Evolutionary conservation across 2,888 invertebrate species (phyloP).

Genomic region (Orchesellides sinensis): DNA sequence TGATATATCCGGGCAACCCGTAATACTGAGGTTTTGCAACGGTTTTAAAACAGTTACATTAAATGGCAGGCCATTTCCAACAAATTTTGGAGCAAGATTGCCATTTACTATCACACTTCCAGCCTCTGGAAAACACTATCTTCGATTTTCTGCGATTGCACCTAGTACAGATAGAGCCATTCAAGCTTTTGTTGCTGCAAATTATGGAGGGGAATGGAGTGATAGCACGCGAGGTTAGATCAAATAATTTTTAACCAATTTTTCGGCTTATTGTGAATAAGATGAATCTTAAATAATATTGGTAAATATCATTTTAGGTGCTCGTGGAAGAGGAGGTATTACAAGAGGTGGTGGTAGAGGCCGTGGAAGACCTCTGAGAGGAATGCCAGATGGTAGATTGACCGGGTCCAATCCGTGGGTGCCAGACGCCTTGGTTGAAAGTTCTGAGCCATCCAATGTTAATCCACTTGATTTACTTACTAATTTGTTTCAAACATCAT

Average conservation of each 20-base stretch:
- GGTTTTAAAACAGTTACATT: conserved; percentile 86
- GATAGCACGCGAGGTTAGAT: too few species aligned
- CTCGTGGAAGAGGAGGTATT: conserved; percentile 43
- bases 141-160: conserved; percentile 87
- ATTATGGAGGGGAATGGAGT: conserved; percentile 39
- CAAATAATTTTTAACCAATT: too few species aligned
- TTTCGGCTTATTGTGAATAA: too few species aligned
- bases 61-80: conserved; percentile 83
- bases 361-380: conserved; percentile 41
- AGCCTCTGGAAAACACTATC: conserved; percentile 85
- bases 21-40: conserved; percentile 89
- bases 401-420: conserved; percentile 52
- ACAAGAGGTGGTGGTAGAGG: conserved; percentile 33
- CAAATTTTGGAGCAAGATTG: conserved; percentile 86
- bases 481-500: conserved; percentile 81
- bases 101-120: conserved; percentile 87
- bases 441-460: conserved; percentile 6
- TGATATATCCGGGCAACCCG: conserved; percentile 83
- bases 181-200: conserved; percentile 47
- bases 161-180: conserved; percentile 84
- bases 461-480: conserved; percentile 81
- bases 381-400: not conserved
- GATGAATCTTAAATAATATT: too few species aligned
- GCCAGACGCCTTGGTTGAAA: conserved; percentile 1
- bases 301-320: conserved; percentile 27